Base-by-base conservation (phyloP, 2,113 vertebrate species). In the Gopherus evgoodei region DNA sequence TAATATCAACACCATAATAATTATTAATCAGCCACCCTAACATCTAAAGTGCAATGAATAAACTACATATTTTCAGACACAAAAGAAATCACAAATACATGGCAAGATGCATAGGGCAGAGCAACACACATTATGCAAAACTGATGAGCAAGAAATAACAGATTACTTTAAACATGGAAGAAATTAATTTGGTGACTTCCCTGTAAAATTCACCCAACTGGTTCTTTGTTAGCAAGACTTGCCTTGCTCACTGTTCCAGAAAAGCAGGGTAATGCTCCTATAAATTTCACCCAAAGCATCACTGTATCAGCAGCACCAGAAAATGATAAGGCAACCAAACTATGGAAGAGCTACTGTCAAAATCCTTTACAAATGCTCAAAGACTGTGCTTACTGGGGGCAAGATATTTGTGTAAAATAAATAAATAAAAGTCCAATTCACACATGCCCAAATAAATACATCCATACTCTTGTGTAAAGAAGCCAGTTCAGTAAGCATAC, bases 341-440 rank as follows among this genome's bases (percentile, higher is more conserved):
- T 16, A 8, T 47, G 11, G 47, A 86, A 47, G 91, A 83, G 35
- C 22, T 94, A 25, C 29, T 83, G 29, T 11, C 59, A 65, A 88
- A 95, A 80, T 62, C 49, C 4, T 27, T 89, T 27, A 80, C 29
- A 84, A 81, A 9, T 1, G 10, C 49, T 22, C 80, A 65, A 87
- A 90, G 13, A 81, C 1, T 87, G 25, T 29, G 11, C 38, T 87
- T 84, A 78, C 11, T 19, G 88, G 86, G 16, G 11, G 90, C 52
- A 92, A 92, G 5, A 31, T 59, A 53, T 17, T 92, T 91, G 14
- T 89, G 24, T 62, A 81, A 91, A 95, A 84, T 38, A 81, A 90
- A 93, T 0, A 56, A 25, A 56, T 56, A 84, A n/a, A 19, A 84
- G 59, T 21, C 21, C 87, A 79, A 27, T 54, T n/a, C n/a, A 69